phyloP scores from a whole-genome alignment of 2,797 vertebrate species.

The Macropodus opercularis region DNA sequence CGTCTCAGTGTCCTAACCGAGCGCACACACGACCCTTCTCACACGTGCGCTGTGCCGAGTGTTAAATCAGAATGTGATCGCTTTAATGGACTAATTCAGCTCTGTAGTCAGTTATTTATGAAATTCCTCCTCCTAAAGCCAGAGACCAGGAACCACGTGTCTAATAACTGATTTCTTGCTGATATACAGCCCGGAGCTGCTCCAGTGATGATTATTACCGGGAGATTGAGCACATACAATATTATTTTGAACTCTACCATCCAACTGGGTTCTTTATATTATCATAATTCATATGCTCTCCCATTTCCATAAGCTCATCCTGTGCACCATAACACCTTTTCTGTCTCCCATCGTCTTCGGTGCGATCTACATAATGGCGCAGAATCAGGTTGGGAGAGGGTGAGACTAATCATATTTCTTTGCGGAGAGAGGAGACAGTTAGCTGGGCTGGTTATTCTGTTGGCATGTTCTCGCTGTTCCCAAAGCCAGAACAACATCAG shows the following conservation, averaged over 20 bases:
- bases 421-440: slow-evolving; percentile 1
- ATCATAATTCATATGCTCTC: slow-evolving; percentile 42
- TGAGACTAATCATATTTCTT: slow-evolving; percentile 25
- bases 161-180: slow-evolving; percentile 33
- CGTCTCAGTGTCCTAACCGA: slow-evolving; percentile 25
- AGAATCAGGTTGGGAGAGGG: slow-evolving; percentile 6
- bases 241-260: slow-evolving; percentile 59
- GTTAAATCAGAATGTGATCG: slow-evolving; percentile 47
- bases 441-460: not conserved
- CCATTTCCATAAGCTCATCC: slow-evolving; percentile 38
- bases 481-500: slow-evolving; percentile 1
- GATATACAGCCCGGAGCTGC: slow-evolving; percentile 43
- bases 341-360: not conserved
- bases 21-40: not conserved
- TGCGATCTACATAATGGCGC: slow-evolving; percentile 29
- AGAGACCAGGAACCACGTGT: slow-evolving; percentile 28
- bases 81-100: slow-evolving; percentile 46
- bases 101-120: slow-evolving; percentile 48
- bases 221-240: slow-evolving; percentile 47
- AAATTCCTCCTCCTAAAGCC: slow-evolving; percentile 30
- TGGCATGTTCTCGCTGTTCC: not conserved
- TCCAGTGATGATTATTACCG: slow-evolving; percentile 45
- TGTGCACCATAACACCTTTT: slow-evolving; percentile 21
- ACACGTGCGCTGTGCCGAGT: slow-evolving; percentile 1
- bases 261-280: slow-evolving; percentile 39